phyloP scores from a whole-genome alignment of 2,888 invertebrate genomes.

The Drosophila emarginata region DNA sequence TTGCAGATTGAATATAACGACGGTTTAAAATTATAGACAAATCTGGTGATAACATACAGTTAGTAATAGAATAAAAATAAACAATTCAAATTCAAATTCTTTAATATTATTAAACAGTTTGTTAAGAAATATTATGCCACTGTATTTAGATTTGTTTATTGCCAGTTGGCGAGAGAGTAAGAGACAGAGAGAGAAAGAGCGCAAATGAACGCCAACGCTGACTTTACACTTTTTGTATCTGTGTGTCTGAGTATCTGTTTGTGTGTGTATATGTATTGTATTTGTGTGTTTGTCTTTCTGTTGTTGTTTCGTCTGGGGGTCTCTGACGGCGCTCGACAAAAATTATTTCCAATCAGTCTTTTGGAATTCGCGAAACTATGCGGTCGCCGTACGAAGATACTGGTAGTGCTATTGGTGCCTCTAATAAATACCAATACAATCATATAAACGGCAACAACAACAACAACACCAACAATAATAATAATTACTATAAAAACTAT shows the following conservation, averaged over 20 bases:
- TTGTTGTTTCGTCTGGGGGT: constrained; percentile 28
- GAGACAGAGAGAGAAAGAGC: constrained; percentile 30
- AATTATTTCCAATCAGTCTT: constrained; percentile 78
- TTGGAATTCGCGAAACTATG: constrained; percentile 81
- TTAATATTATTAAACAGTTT: not conserved
- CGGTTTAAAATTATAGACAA: no score
- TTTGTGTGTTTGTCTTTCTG: constrained; percentile 22
- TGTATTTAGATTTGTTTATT: constrained; percentile 24
- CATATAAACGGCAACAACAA: constrained; percentile 37
- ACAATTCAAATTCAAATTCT: not conserved
- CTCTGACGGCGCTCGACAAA: constrained; percentile 22
- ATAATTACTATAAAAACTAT: constrained; percentile 62
- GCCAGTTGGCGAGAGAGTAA: constrained; percentile 39
- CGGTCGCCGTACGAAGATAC: constrained; percentile 81
- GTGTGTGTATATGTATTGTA: constrained; percentile 11
- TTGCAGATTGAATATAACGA: not conserved
- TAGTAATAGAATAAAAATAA: not conserved
- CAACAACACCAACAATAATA: constrained; percentile 52
- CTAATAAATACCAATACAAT: constrained; percentile 57
- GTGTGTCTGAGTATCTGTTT: constrained; percentile 30
- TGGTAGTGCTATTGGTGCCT: constrained; percentile 60
- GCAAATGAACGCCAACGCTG: constrained; percentile 65
- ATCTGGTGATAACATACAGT: no score
- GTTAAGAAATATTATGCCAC: not conserved
- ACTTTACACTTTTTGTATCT: constrained; percentile 54